phyloP scores from a whole-genome alignment of 2,113 vertebrate genomes.

The Nansenia antarctica region DNA sequence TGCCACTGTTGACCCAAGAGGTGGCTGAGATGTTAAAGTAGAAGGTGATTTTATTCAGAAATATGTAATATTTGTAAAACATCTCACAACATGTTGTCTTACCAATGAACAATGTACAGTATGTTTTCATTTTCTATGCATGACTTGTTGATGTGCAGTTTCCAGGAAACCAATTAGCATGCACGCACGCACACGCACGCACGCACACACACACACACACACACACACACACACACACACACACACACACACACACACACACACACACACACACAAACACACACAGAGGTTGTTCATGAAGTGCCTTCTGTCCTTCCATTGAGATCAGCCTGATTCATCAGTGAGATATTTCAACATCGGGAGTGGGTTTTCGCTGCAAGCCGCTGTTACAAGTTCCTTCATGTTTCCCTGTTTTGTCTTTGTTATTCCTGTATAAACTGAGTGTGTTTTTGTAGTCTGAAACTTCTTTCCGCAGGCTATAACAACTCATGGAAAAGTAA shows the following conservation, averaged over 20 bases:
- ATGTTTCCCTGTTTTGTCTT: conserved; percentile 48
- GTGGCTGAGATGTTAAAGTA: background rate
- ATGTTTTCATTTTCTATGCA: conserved; percentile 34
- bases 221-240: conserved; percentile 21
- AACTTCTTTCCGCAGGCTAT: conserved; percentile 35
- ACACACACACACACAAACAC: conserved; percentile 1
- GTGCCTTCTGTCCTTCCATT: conserved; percentile 10
- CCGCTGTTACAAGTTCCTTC: conserved; percentile 53
- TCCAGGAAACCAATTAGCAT: conserved; percentile 41
- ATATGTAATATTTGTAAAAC: background rate
- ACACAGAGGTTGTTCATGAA: background rate
- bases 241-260: conserved; percentile 17
- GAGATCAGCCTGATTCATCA: conserved; percentile 54
- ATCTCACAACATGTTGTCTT: background rate
- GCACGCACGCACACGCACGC: background rate
- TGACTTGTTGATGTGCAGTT: conserved; percentile 8
- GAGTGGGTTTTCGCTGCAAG: conserved; percentile 15
- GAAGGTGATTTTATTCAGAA: background rate
- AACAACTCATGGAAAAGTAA: conserved; percentile 14
- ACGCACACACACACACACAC: background rate
- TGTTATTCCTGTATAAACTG: conserved; percentile 56
- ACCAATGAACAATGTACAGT: background rate
- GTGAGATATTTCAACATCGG: conserved; percentile 50
- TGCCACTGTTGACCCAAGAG: background rate
- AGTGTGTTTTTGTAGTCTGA: conserved; percentile 47